Evolutionary conservation across 2,113 vertebrate species (phyloP), one percentile per base, ranked within the genome.

Genomic region (Larimichthys crocea): DNA sequence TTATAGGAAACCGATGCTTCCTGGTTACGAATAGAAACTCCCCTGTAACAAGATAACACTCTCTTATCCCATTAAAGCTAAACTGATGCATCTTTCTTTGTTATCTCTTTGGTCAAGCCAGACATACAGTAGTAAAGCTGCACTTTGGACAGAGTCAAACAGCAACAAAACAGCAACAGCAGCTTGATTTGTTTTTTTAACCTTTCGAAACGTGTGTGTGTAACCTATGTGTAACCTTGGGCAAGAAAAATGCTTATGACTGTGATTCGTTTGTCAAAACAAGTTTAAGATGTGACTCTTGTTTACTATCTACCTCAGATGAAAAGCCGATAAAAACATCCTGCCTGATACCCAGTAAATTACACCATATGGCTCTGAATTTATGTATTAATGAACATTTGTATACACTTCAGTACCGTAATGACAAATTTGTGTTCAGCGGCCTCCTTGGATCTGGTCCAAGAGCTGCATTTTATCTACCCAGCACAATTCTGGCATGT

Each of bases 401-500:
- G 73, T 77, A 66, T 48, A 82, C 76, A 59, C 65, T 82, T 3
- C 7, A 80, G 57, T 49, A 52, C 49, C 64, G 44, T 64, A 69
- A 76, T 78, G 79, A 88, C 40, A 84, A 75, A 74, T 67, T 46
- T 80, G 59, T 83, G 44, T 26, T 80, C 49, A 64, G 69, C 62
- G 80, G 44, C 62, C 46, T 79, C 40, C 15, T 46, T 88, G 83
- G 82, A 80, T 83, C 4, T 15, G 1, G 15, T 76, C 86, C 85
- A 91, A 81, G 59, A 70, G 22, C 71, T 69, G 63, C 52, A 72
- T 86, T 90, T 79, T 88, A 80, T 91, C 74, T 62, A 35, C 49
- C 7, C 22, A 48, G 46, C 74, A 68, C 46, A 78, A 61, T 87
- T 79, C 60, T 88, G 82, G 87, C 76, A 80, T 67, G 62, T 70